These are phyloP conservation scores for Cheumatopsyche charites DNA, from an alignment of 1,140 invertebrate genomes.

Conservation along the genomic window DNA sequence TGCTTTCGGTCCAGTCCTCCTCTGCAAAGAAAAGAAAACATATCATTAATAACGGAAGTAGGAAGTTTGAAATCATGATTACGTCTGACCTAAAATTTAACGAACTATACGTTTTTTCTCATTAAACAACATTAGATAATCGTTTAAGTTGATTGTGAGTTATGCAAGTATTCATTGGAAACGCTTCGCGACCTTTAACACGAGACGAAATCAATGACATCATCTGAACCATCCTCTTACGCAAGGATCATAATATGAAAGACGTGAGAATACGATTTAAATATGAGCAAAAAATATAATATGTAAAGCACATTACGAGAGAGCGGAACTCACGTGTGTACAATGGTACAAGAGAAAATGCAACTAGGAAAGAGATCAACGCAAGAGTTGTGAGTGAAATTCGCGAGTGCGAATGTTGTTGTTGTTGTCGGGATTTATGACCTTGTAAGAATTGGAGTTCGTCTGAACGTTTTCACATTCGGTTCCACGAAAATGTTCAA, in stretches of 20 bases:
- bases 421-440: background rate
- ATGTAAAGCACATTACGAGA: too few species aligned
- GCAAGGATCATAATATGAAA: background rate
- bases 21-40: conserved; percentile 53
- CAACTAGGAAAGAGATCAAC: too few species aligned
- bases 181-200: conserved; percentile 27
- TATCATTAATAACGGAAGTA: conserved; percentile 23
- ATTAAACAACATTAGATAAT: background rate
- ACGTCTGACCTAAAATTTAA: background rate
- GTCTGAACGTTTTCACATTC: background rate
- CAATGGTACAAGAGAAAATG: too few species aligned
- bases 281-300: too few species aligned
- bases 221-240: conserved; percentile 5
- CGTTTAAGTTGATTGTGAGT: conserved; percentile 7
- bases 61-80: background rate
- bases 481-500: background rate
- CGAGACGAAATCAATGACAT: conserved; percentile 20
- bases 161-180: conserved; percentile 22
- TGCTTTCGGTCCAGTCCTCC: conserved; percentile 62
- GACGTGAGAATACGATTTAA: too few species aligned
- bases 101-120: background rate
- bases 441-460: background rate
- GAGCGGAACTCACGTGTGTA: too few species aligned
- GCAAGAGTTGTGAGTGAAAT: background rate
- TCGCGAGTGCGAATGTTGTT: background rate